Base-by-base conservation (phyloP, 2,888 invertebrate genomes). In the Hydroisotoma schaefferi region DNA sequence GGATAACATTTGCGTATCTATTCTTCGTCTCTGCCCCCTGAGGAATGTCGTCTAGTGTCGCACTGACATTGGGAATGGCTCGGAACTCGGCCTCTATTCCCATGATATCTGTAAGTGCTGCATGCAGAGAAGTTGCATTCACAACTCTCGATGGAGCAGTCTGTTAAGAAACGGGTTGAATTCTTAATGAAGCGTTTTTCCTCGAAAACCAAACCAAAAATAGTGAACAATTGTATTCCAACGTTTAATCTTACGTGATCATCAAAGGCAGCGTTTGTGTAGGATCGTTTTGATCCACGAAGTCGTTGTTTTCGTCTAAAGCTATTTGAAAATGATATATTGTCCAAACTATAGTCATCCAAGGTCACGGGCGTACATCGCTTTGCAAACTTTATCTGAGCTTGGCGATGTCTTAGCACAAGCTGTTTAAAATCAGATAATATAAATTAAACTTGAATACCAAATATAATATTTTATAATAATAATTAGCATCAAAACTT, bases 1-100 rank as follows among this genome's bases (percentile, higher is more conserved):
- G 94, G 71, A 94, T 87, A n/a, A 94, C 91, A 77, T 95, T 94
- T 59, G 94, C 91, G 79, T 92, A 95, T 79, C 89, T 81, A 79
- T 95, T 94, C 78, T 93, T 94, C 65, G 87, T 84, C 75, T 94
- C 94, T 66, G 90, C 90, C 1, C 93, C 94, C 0, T 83, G 81
- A 0, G 92, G 92, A 52, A 93, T 84, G 74, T 92, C 91, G 73
- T 88, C 90, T 22, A 88, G 85, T 26, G 73, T 82, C 0, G 87
- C 87, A 1, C 84, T 83, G 37, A 90, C 85, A 65, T 87, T 86
- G 1, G 91, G 91, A 62, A 92, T 87, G 75, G 86, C 85, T 0
- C 84, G 79, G 74, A 90, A 94, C 77, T 94, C 94, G 10, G 87
- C 87, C 56, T 84, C 83, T 70, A 94, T 85, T 22, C 84, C 85